phyloP scores from a whole-genome alignment of 2,888 invertebrate species.

The Lasioglossum vierecki region DNA sequence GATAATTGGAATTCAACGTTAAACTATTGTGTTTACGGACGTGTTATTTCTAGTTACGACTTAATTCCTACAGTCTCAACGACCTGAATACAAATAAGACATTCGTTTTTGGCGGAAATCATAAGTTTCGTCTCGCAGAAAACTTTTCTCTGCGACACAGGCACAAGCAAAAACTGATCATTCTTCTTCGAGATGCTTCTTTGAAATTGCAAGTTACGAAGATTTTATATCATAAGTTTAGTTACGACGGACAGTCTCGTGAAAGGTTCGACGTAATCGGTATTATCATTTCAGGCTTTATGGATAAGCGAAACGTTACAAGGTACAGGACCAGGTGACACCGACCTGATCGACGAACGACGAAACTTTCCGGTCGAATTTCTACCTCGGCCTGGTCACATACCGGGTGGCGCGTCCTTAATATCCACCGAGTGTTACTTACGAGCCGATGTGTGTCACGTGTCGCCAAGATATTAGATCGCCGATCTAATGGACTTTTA shows the following conservation, averaged over 20 bases:
- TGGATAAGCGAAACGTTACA: slow-evolving; percentile 7
- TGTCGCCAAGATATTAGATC: slow-evolving; percentile 74
- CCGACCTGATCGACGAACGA: slow-evolving; percentile 55
- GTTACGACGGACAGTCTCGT: neutral
- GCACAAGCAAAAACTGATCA: neutral
- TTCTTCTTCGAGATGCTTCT: neutral
- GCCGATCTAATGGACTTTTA: slow-evolving; percentile 76
- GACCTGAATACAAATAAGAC: too few relatives aligned
- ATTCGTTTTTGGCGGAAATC: too few relatives aligned
- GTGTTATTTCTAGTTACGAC: too few relatives aligned
- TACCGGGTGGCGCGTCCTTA: slow-evolving; percentile 68
- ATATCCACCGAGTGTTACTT: slow-evolving; percentile 78
- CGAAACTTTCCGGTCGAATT: slow-evolving; percentile 56
- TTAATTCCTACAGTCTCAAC: too few relatives aligned
- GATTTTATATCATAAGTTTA: neutral
- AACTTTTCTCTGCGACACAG: neutral
- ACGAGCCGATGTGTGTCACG: slow-evolving; percentile 75
- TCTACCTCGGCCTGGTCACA: slow-evolving; percentile 56
- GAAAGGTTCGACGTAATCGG: neutral
- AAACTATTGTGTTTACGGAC: too few relatives aligned
- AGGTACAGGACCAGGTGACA: slow-evolving; percentile 42
- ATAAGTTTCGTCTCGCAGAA: too few relatives aligned
- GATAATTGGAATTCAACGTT: too few relatives aligned
- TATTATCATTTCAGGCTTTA: slow-evolving; percentile 16
- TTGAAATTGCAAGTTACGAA: neutral